Conservation (phyloP, 2,888 invertebrate species). For the Napeogenes sylphis region DNA sequence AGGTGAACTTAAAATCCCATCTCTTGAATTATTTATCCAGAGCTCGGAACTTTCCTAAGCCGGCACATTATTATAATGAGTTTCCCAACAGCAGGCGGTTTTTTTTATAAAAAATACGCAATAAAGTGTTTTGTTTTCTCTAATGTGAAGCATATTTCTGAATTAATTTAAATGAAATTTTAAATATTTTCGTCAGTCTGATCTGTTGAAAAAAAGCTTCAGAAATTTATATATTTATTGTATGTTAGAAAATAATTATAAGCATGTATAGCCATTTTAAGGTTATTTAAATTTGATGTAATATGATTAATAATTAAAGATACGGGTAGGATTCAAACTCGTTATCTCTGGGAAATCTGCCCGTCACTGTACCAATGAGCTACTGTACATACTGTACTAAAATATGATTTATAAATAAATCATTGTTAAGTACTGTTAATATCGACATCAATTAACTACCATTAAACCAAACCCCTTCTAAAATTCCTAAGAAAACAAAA, state of each 20-base stretch:
- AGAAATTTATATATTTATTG: too few species aligned
- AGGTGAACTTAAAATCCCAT: conserved; percentile 12
- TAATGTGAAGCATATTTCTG: conserved; percentile 29
- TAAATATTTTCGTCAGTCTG: conserved; percentile 45
- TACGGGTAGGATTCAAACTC: too few species aligned
- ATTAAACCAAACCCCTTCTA: conserved; percentile 21
- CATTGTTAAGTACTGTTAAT: too few species aligned
- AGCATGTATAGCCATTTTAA: too few species aligned
- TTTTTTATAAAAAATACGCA: conserved; percentile 59
- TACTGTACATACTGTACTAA: too few species aligned
- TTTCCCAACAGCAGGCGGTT: conserved; percentile 57
- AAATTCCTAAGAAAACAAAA: conserved; percentile 32
- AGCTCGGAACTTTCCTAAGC: conserved; percentile 30
- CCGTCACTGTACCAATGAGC: too few species aligned
- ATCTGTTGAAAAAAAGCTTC: too few species aligned
- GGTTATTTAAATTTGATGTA: too few species aligned
- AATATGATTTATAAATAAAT: too few species aligned
- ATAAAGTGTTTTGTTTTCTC: conserved; percentile 46
- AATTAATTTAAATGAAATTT: conserved; percentile 24
- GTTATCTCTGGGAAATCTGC: too few species aligned
- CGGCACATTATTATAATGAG: conserved; percentile 69
- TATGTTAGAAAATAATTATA: too few species aligned
- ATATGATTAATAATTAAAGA: too few species aligned
- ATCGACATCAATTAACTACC: not conserved
- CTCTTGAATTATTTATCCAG: conserved; percentile 28